Base-by-base conservation (phyloP, 2,888 invertebrate species). In the Clepsis dumicolana region DNA sequence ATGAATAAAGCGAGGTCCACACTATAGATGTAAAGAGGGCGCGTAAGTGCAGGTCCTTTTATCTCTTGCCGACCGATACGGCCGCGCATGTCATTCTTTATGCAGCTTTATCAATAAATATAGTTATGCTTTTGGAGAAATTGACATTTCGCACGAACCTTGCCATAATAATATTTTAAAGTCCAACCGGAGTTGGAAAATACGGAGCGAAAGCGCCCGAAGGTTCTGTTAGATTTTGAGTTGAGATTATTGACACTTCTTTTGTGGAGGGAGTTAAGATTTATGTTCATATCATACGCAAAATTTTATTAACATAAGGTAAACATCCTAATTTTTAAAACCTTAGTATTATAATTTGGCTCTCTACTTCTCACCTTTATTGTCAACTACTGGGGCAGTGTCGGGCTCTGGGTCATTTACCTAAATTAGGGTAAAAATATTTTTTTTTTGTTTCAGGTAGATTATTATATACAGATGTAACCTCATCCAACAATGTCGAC, bases 1-100 rank as follows among this genome's bases (percentile, higher is more conserved):
- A 1, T 18, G 7, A 48, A 16, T 66, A 48, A 54, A 66, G 60
- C 3, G 12, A 65, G 61, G 73, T 68, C 71, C 65, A 59, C 75
- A 80, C 91, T 92, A 91, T 84, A 82, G 79, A 88, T 91, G 81
- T 57, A 79, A 59, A 61, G 70, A 74, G 76, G 71, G 77, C 86
- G 90, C 89, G 91, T 91, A 91, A 93, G 91, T 90, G 91, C 91
- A 91, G 89, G 82, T 85, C 82, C 83, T 79, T 91, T 91, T 90
- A 91, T 91, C 89, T 89, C 80, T 56, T 80, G 81, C 88, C 87
- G 81, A 64, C 83, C 81, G 84, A 82, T 83, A 82, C 85, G 76
- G 73, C 78, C 75, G 72, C 71, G 80, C 82, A 71, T 91, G 91
- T 90, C 89, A 90, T 89, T 87, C 86, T 79, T 78, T 88, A 87